These are phyloP conservation scores for Ptilodon capucinus DNA, from an alignment of 2,888 invertebrate genomes.

Conservation along the genomic window DNA sequence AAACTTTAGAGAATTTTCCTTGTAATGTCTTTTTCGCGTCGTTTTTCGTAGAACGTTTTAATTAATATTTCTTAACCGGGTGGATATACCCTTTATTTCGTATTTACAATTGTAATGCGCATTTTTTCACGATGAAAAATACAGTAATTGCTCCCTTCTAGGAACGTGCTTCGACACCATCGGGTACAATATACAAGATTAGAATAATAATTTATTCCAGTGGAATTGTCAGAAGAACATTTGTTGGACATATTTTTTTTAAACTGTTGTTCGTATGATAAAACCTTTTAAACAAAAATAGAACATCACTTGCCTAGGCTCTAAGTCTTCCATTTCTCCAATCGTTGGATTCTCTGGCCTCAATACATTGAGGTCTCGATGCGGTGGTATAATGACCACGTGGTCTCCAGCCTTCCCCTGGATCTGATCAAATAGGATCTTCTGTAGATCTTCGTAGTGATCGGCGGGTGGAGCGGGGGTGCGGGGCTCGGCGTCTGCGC, in stretches of 20 bases:
- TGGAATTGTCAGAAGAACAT: not conserved
- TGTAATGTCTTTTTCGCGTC: slow-evolving; percentile 75
- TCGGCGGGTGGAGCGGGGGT: slow-evolving; percentile 79
- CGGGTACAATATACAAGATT: slow-evolving; percentile 1
- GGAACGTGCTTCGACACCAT: slow-evolving; percentile 5
- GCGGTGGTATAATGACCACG: slow-evolving; percentile 73
- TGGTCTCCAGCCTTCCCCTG: slow-evolving; percentile 80
- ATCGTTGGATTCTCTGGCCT: slow-evolving; percentile 86
- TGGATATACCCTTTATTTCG: slow-evolving; percentile 37
- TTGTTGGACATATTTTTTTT: not conserved
- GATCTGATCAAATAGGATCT: slow-evolving; percentile 76
- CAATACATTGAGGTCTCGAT: slow-evolving; percentile 78
- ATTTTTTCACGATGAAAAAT: slow-evolving; percentile 18
- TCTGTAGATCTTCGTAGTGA: slow-evolving; percentile 84
- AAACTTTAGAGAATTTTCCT: slow-evolving; percentile 74
- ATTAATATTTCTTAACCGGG: slow-evolving; percentile 73
- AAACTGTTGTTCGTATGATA: no score
- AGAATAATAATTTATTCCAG: slow-evolving; percentile 5
- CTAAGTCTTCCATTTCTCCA: slow-evolving; percentile 85
- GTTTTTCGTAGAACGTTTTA: slow-evolving; percentile 75
- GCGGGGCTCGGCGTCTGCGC: slow-evolving; percentile 50
- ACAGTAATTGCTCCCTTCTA: slow-evolving; percentile 23
- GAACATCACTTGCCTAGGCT: slow-evolving; percentile 73
- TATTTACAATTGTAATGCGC: slow-evolving; percentile 31
- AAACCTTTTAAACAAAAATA: slow-evolving; percentile 5